Conservation (phyloP, 2,113 vertebrate species). For the Fulmarus glacialis region DNA sequence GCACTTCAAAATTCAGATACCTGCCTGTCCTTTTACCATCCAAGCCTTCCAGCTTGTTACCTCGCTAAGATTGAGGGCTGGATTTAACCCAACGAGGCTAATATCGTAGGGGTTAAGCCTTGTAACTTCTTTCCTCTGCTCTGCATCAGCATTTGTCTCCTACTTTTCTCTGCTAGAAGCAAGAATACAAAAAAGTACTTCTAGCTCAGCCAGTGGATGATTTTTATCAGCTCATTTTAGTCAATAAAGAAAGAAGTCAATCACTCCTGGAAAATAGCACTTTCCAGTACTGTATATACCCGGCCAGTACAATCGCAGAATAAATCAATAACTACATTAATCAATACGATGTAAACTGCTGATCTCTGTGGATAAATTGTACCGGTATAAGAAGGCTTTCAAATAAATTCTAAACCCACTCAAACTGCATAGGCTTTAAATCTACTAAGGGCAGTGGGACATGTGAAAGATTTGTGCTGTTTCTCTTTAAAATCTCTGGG, state of each 20-base stretch:
- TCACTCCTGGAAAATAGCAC: conserved; percentile 50
- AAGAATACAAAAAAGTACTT: conserved; percentile 1
- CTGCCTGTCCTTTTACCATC: background rate
- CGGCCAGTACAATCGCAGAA: conserved; percentile 25
- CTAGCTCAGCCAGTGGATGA: conserved; percentile 17
- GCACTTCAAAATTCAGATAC: background rate
- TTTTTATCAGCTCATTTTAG: conserved; percentile 71
- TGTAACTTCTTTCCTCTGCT: background rate
- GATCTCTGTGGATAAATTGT: conserved; percentile 67
- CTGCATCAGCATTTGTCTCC: background rate
- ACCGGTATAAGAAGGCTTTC: conserved; percentile 26
- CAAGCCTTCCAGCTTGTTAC: background rate
- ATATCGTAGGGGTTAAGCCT: background rate
- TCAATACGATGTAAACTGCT: conserved; percentile 71
- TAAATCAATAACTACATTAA: conserved; percentile 62
- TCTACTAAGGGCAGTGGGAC: conserved; percentile 23
- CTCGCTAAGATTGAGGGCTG: background rate
- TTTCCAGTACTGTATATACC: conserved; percentile 15
- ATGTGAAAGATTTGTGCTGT: background rate
- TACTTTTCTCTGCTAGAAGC: conserved; percentile 17
- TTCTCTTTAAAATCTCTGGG: conserved; percentile 16
- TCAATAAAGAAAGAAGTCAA: conserved; percentile 74
- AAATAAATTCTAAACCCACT: conserved; percentile 57
- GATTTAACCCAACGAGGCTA: background rate
- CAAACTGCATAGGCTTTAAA: conserved; percentile 41